phyloP scores from a whole-genome alignment of 2,113 vertebrate genomes.

The Tautogolabrus adspersus region DNA sequence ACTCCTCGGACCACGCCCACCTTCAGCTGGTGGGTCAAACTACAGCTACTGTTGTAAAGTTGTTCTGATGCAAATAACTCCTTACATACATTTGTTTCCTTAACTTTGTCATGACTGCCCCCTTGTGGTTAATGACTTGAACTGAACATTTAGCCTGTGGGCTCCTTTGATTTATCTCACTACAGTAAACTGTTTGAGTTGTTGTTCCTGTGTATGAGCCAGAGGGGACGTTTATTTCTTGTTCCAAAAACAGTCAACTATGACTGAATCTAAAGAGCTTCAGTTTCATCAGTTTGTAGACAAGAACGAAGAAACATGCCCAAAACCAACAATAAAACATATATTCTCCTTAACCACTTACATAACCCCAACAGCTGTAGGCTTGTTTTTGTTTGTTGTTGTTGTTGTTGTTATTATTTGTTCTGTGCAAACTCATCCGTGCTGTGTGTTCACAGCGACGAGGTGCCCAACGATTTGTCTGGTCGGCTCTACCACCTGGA shows the following conservation, averaged over 20 bases:
- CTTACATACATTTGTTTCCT: not conserved
- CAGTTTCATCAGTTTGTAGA: not conserved
- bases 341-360: not conserved
- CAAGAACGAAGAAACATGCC: conserved; percentile 3
- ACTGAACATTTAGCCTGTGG: not conserved
- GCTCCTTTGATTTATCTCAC: not conserved
- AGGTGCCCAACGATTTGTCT: conserved; percentile 84
- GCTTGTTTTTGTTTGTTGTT: not conserved
- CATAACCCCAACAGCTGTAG: not conserved
- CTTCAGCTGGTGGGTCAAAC: conserved; percentile 79
- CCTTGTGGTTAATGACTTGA: conserved; percentile 37
- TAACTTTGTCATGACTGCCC: conserved; percentile 40
- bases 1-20: conserved; percentile 89
- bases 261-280: not conserved
- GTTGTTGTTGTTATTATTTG: not conserved
- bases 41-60: not conserved
- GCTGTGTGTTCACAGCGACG: conserved; percentile 83
- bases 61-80: not conserved
- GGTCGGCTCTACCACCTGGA: conserved; percentile 92
- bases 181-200: too few species aligned
- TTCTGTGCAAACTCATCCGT: conserved; percentile 1
- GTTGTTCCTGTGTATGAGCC: too few species aligned
- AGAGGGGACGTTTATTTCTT: too few species aligned
- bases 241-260: too few species aligned
- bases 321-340: not conserved